A percentile compares a stretch with the other conserved stretches of the same genome.
phyloP scores from a whole-genome alignment of 2,888 invertebrate species.

The Tenthredo scrophulariae region DNA sequence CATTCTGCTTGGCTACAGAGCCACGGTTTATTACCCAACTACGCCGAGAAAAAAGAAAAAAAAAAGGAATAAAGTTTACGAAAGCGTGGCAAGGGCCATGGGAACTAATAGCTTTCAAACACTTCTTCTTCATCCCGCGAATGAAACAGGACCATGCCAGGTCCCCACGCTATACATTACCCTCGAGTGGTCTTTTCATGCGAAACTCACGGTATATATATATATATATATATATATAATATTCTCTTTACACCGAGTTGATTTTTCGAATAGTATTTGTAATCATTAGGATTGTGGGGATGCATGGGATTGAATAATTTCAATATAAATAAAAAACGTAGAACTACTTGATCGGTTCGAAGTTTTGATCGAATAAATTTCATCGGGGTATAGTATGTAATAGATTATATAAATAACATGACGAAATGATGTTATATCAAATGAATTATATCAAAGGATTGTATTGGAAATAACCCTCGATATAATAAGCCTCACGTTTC shows the following conservation, averaged over 20 bases:
- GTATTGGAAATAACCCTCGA: slow-evolving; percentile 20
- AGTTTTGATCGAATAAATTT: no score
- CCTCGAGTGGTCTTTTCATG: no score
- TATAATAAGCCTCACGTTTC: neutral
- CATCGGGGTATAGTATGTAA: neutral
- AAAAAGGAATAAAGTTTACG: neutral
- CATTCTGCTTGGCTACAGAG: neutral
- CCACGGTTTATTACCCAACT: neutral
- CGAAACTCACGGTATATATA: no score
- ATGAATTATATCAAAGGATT: neutral
- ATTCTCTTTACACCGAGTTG: no score
- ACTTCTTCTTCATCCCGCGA: neutral
- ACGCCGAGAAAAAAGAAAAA: neutral
- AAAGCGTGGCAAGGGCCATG: neutral
- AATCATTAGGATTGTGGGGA: no score
- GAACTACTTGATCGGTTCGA: neutral
- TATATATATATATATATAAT: no score
- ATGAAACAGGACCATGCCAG: neutral
- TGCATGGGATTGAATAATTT: neutral
- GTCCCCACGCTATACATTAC: no score
- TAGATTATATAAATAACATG: neutral
- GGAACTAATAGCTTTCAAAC: slow-evolving; percentile 5
- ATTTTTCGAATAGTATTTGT: no score
- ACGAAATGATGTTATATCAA: neutral
- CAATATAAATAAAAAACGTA: neutral